Evolutionary conservation across 2,888 invertebrate species (phyloP).

Genomic region (Kryphioiulus occultus): DNA sequence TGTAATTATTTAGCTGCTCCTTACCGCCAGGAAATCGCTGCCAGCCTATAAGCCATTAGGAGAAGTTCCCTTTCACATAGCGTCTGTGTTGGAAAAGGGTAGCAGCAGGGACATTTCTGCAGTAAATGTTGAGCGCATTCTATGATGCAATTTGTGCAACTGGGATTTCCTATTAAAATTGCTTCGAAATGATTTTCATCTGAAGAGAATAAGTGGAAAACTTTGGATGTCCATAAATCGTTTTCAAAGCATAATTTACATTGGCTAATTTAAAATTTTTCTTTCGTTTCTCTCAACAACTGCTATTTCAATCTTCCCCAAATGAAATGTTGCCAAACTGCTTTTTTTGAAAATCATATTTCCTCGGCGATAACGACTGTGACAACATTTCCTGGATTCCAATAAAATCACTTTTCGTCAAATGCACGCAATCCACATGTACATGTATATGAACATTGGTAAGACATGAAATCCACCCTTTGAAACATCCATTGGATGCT

Average conservation of each 20-base stretch:
- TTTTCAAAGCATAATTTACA: neutral
- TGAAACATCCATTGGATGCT: neutral
- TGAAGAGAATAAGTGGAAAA: no score
- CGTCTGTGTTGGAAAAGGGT: no score
- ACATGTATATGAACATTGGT: neutral
- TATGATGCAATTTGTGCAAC: no score
- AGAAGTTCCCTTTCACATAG: no score
- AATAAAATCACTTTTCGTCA: constrained; percentile 8
- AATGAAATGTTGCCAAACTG: neutral
- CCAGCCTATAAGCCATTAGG: no score
- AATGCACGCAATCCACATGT: neutral
- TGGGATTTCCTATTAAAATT: no score
- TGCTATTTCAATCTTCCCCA: neutral
- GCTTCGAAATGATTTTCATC: no score
- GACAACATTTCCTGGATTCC: neutral
- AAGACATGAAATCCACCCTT: neutral
- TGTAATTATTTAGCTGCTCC: no score
- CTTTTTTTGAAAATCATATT: neutral
- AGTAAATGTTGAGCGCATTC: no score
- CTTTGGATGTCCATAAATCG: no score
- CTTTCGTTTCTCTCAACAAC: neutral
- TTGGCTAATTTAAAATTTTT: neutral
- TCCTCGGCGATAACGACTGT: neutral
- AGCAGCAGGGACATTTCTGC: no score
- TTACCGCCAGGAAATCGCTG: no score